Evolutionary conservation across 2,113 vertebrate species (phyloP).

Genomic region (Peromyscus leucopus): DNA sequence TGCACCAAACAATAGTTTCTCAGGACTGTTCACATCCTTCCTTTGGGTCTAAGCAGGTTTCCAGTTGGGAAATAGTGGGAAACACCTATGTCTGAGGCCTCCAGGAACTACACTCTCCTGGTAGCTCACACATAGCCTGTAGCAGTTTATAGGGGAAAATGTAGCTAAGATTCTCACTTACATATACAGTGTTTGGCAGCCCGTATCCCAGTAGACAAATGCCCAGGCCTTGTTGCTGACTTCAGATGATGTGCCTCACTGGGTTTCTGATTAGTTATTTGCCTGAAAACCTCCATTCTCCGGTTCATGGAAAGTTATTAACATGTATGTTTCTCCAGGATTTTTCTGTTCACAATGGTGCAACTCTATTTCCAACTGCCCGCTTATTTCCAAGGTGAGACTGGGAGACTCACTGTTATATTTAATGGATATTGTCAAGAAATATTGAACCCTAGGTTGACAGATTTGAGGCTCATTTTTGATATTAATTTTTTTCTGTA

Average conservation of each 20-base stretch:
- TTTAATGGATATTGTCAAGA: background rate
- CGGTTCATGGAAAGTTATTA: background rate
- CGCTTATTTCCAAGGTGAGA: background rate
- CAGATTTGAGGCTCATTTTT: background rate
- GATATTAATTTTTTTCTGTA: background rate
- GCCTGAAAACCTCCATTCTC: background rate
- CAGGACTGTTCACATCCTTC: no score
- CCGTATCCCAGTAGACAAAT: background rate
- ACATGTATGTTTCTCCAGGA: no score
- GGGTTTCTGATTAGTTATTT: background rate
- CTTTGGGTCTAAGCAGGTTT: background rate
- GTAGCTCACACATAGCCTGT: background rate
- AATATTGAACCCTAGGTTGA: background rate
- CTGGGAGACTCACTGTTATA: background rate
- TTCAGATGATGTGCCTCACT: background rate
- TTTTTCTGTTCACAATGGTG: background rate
- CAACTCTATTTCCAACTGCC: background rate
- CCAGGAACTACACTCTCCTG: background rate
- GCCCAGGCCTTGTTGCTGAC: background rate
- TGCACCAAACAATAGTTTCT: background rate
- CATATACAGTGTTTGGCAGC: background rate
- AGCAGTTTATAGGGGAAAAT: background rate
- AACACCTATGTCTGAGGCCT: background rate
- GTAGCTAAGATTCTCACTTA: background rate
- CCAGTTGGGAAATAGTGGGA: background rate